A percentile compares a stretch with the other conserved stretches of the same genome.
These are phyloP conservation scores for Glyptemys insculpta DNA, from an alignment of 2,797 vertebrate species.

Conservation along the genomic window DNA sequence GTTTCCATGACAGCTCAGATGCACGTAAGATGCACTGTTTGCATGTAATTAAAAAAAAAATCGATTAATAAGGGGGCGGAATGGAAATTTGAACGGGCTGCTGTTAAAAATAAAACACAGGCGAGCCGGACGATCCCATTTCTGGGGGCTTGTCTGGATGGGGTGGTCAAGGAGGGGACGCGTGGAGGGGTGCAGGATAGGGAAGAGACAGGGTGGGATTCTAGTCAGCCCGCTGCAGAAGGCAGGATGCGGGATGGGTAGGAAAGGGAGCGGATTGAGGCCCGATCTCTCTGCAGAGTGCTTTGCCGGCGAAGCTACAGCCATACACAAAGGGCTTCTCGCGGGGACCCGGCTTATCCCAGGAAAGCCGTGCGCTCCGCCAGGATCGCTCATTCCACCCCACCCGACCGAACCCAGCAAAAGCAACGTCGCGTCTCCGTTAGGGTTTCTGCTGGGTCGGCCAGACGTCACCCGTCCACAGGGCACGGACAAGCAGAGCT, in stretches of 20 bases:
- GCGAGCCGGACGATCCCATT: too few species aligned
- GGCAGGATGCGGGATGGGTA: too few species aligned
- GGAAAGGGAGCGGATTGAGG: not conserved
- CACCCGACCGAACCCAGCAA: not conserved
- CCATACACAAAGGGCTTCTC: too few species aligned
- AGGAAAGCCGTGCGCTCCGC: not conserved
- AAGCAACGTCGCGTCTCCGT: not conserved
- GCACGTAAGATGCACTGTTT: not conserved
- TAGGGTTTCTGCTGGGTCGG: too few species aligned
- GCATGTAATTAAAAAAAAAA: not conserved
- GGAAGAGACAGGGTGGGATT: not conserved
- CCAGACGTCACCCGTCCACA: too few species aligned
- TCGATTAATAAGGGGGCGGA: not conserved
- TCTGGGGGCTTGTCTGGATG: too few species aligned
- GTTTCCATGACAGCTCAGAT: not conserved
- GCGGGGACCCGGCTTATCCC: too few species aligned
- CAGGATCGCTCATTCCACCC: not conserved
- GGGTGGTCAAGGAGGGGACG: too few species aligned
- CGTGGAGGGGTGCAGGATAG: too few species aligned
- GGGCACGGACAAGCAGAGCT: too few species aligned
- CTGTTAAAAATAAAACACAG: not conserved
- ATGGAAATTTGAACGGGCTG: not conserved
- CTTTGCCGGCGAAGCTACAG: too few species aligned
- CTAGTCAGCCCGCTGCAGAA: not conserved
- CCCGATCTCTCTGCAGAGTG: not conserved